These are phyloP conservation scores for Limnephilus rhombicus DNA, from an alignment of 2,888 invertebrate species.

Conservation along the genomic window DNA sequence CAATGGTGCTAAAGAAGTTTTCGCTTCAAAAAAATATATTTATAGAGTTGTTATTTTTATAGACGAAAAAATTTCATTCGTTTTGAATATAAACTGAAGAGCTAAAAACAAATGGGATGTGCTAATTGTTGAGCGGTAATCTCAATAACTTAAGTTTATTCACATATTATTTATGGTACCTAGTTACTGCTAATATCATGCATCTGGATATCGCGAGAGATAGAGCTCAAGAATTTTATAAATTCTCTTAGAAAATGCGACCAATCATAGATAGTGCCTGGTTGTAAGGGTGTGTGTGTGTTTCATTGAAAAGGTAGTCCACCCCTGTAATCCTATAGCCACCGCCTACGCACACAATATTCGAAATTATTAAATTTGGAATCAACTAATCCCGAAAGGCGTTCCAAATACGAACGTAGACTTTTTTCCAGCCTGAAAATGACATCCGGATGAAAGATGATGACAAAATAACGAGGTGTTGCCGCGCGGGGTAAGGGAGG, in stretches of 20 bases:
- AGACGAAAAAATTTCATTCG: too few relatives aligned
- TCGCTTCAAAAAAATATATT: too few relatives aligned
- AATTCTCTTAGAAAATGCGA: not conserved
- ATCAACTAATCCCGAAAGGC: conserved; percentile 68
- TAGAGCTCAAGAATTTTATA: not conserved
- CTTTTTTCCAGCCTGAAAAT: conserved; percentile 70
- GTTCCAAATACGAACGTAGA: conserved; percentile 63
- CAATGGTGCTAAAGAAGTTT: too few relatives aligned
- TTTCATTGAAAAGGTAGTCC: not conserved
- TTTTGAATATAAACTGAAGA: too few relatives aligned
- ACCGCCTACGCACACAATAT: conserved; percentile 57
- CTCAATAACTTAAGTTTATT: too few relatives aligned
- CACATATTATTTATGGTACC: too few relatives aligned
- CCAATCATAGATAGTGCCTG: not conserved
- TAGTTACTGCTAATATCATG: too few relatives aligned
- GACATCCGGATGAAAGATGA: conserved; percentile 73
- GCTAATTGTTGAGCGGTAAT: too few relatives aligned
- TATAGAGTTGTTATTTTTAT: too few relatives aligned
- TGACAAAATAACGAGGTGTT: conserved; percentile 68
- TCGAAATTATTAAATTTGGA: conserved; percentile 66
- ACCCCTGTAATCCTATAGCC: not conserved
- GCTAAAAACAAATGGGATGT: too few relatives aligned
- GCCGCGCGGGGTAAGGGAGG: not conserved
- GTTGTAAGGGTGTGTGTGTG: not conserved
- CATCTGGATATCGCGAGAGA: too few relatives aligned